phyloP scores from a whole-genome alignment of 1,140 invertebrate species.

The Orussus abietinus region DNA sequence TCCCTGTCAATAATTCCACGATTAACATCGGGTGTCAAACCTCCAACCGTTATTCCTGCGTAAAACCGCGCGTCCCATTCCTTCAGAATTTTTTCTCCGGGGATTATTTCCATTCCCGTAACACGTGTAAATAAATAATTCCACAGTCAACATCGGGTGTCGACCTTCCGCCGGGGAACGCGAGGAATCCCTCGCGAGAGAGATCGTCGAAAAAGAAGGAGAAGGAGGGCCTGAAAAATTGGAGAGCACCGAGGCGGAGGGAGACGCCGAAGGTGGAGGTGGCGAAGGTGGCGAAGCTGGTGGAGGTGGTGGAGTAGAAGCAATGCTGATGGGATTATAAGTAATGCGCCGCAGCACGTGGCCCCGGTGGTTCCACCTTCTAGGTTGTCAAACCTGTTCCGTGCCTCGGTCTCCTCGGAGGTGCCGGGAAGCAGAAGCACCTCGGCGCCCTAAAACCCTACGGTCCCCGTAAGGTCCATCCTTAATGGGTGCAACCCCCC shows the following conservation, averaged over 20 bases:
- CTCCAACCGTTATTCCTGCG: too few species aligned
- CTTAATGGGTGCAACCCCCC: slow-evolving; percentile 21
- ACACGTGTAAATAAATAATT: too few species aligned
- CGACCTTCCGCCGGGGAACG: too few species aligned
- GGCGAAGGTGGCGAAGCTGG: slow-evolving; percentile 7
- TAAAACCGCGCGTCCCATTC: too few species aligned
- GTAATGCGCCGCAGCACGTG: slow-evolving; percentile 50
- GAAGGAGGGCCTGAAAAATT: slow-evolving; percentile 13
- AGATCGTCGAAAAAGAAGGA: slow-evolving; percentile 18
- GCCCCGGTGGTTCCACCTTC: slow-evolving; percentile 42
- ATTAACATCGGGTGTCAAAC: too few species aligned
- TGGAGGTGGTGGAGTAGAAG: slow-evolving; percentile 20
- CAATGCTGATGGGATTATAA: slow-evolving; percentile 43
- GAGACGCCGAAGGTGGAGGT: background rate
- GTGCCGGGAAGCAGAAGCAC: slow-evolving; percentile 13
- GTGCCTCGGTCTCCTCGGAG: slow-evolving; percentile 14
- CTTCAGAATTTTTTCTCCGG: too few species aligned
- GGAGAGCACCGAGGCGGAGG: slow-evolving; percentile 13
- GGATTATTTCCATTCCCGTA: too few species aligned
- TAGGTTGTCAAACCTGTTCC: slow-evolving; percentile 53
- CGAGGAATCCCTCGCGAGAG: too few species aligned
- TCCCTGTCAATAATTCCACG: too few species aligned
- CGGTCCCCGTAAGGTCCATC: slow-evolving; percentile 25
- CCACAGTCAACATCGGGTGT: too few species aligned
- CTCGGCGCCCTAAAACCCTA: slow-evolving; percentile 24